Percentiles rank a stretch among this genome's conserved stretches.
These are phyloP conservation scores for Hoplodrina ambigua DNA, from an alignment of 2,888 invertebrate genomes.

Conservation along the genomic window DNA sequence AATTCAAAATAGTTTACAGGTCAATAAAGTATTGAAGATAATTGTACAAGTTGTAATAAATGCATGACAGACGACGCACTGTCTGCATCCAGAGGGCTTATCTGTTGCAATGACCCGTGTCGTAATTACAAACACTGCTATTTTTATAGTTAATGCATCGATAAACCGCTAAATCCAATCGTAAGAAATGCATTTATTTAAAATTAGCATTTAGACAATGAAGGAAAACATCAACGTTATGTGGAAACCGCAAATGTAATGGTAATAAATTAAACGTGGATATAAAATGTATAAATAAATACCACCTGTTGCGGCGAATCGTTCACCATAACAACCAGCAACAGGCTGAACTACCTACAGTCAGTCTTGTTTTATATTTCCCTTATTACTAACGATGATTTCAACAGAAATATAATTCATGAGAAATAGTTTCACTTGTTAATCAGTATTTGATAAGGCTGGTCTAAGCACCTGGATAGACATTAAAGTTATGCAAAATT, in stretches of 20 bases:
- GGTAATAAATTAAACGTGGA: conserved; percentile 25
- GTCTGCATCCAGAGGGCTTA: conserved; percentile 72
- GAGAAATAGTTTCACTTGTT: background rate
- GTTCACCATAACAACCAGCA: background rate
- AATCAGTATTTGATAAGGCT: background rate
- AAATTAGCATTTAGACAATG: conserved; percentile 26
- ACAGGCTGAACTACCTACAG: background rate
- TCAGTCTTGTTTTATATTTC: conserved; percentile 1
- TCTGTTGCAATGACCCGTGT: conserved; percentile 67
- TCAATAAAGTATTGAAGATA: conserved; percentile 42
- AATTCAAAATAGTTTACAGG: conserved; percentile 30
- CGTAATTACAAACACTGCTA: conserved; percentile 54
- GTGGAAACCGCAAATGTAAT: conserved; percentile 24
- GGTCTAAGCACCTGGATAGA: background rate
- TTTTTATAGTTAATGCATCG: conserved; percentile 26
- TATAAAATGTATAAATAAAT: conserved; percentile 1
- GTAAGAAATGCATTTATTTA: conserved; percentile 1
- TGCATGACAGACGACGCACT: conserved; percentile 72
- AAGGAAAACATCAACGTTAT: conserved; percentile 9
- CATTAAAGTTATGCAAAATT: background rate
- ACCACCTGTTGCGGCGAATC: conserved; percentile 23
- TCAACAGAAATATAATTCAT: no score
- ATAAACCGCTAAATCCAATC: conserved; percentile 39
- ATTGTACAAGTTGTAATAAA: conserved; percentile 54
- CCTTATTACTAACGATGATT: background rate